Evolutionary conservation across 2,888 invertebrate genomes (phyloP).

Genomic region (Synergus itoensis): DNA sequence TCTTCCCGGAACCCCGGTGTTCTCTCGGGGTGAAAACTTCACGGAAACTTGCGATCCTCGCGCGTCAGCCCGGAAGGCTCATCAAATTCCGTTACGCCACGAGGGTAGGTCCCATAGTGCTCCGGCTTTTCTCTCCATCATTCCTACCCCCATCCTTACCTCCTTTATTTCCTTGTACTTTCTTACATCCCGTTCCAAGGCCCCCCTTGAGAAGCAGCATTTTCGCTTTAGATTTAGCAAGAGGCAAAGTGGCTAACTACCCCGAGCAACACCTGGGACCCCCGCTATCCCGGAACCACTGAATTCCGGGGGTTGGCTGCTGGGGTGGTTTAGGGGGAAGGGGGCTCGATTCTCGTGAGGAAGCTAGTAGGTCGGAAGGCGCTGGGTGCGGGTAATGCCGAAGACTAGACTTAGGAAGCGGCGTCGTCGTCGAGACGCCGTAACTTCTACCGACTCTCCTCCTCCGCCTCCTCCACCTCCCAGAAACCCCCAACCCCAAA

Average conservation of each 20-base stretch:
- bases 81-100: constrained; percentile 68
- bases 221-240: constrained; percentile 62
- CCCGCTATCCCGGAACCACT: constrained; percentile 59
- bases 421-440: constrained; percentile 76
- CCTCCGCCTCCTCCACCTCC: constrained; percentile 40
- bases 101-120: constrained; percentile 53
- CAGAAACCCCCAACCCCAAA: constrained; percentile 51
- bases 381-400: constrained; percentile 54
- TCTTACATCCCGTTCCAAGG: constrained; percentile 39
- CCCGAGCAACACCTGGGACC: constrained; percentile 65
- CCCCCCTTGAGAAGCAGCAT: constrained; percentile 43
- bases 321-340: background rate
- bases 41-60: constrained; percentile 67
- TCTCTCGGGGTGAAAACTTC: constrained; percentile 62
- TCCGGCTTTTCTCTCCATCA: constrained; percentile 42
- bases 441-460: constrained; percentile 70
- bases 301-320: constrained; percentile 49
- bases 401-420: constrained; percentile 59
- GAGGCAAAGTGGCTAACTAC: constrained; percentile 67
- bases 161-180: constrained; percentile 45
- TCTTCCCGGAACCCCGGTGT: constrained; percentile 47
- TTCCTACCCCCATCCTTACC: constrained; percentile 46
- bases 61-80: constrained; percentile 74
- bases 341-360: constrained; percentile 22
- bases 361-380: constrained; percentile 51